phyloP scores from a whole-genome alignment of 92 coral and sea anemone genomes.

The Muricea muricata region DNA sequence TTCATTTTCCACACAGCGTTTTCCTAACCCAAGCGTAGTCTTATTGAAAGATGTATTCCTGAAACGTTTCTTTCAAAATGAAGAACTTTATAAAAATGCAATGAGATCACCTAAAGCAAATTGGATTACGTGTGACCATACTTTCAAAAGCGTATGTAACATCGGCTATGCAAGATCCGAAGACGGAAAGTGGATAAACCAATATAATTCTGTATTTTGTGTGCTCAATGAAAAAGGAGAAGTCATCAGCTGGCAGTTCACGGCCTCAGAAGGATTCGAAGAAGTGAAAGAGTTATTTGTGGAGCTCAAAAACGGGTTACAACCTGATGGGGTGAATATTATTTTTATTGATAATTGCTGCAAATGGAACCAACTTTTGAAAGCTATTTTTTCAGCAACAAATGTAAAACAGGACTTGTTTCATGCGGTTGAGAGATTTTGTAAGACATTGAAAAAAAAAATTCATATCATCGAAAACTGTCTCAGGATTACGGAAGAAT shows the following conservation, averaged over 20 bases:
- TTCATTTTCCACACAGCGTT: background rate
- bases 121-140: background rate
- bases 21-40: background rate
- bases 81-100: background rate
- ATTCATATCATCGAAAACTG: background rate
- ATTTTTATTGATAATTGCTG: slow-evolving; percentile 11
- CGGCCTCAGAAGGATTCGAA: background rate
- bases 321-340: background rate
- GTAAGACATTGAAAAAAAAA: background rate
- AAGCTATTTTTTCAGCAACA: background rate
- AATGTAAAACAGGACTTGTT: background rate
- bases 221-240: background rate
- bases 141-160: slow-evolving; percentile 3
- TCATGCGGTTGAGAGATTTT: background rate
- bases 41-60: background rate
- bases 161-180: background rate
- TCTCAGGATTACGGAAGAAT: background rate
- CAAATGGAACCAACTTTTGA: background rate
- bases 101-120: background rate
- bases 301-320: background rate
- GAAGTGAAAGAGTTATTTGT: background rate
- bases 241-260: background rate
- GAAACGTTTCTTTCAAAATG: background rate
- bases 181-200: background rate
- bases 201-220: slow-evolving; percentile 3